These are phyloP conservation scores for Buphagus erythrorhynchus DNA, from an alignment of 2,797 vertebrate species.

Conservation along the genomic window DNA sequence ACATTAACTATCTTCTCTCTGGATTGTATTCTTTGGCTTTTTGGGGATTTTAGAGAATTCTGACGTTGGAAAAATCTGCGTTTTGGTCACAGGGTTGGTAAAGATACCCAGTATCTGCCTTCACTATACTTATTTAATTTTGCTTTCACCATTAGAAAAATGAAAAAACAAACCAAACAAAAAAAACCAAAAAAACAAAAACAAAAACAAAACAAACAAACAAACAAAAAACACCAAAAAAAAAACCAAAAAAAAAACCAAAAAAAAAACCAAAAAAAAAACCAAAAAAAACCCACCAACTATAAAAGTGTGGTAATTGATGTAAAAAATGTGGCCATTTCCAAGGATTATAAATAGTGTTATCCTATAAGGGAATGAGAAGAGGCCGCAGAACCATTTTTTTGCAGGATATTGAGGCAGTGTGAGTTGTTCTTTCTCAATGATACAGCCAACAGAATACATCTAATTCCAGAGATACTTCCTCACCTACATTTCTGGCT, in stretches of 20 bases:
- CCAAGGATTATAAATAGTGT: background rate
- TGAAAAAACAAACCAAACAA: no score
- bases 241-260: background rate
- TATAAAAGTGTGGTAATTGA: background rate
- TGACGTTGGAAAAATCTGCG: background rate
- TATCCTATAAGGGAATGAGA: background rate
- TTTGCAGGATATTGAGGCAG: background rate
- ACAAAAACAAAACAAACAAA: no score
- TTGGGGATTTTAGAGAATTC: background rate
- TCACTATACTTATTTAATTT: background rate
- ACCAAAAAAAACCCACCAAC: fast-evolving
- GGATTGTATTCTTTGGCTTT: background rate
- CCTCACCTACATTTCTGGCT: background rate
- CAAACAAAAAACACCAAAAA: background rate
- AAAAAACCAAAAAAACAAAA: no score
- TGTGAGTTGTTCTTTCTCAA: background rate
- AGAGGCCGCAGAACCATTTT: background rate
- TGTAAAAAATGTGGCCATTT: background rate
- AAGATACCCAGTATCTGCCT: background rate
- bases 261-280: background rate
- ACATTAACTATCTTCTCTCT: background rate
- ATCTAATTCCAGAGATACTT: background rate
- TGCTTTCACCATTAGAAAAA: background rate
- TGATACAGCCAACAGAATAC: background rate
- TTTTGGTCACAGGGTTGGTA: background rate